These are phyloP conservation scores for Ormyrus pomaceus DNA, from an alignment of 2,888 invertebrate species.

Conservation along the genomic window DNA sequence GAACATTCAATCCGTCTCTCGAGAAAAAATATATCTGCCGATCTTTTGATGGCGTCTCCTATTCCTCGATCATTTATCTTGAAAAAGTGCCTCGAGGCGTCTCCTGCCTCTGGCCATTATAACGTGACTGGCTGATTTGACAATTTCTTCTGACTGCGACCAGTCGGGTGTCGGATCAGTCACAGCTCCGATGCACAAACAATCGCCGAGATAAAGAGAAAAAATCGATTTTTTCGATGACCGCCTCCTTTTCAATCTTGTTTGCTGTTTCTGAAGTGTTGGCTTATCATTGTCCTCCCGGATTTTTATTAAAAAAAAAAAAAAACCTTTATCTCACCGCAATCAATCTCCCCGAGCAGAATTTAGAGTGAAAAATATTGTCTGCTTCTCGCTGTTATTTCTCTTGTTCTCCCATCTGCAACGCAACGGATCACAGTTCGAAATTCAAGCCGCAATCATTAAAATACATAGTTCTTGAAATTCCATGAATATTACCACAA, in stretches of 20 bases:
- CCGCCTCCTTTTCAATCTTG: conserved; percentile 5
- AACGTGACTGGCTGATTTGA: conserved; percentile 47
- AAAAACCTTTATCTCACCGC: too few relatives aligned
- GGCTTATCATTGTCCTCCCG: background rate
- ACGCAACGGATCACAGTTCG: too few relatives aligned
- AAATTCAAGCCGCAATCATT: conserved; percentile 44
- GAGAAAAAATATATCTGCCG: too few relatives aligned
- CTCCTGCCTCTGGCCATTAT: conserved; percentile 1
- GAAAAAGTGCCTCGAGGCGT: conserved; percentile 13
- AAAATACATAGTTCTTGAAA: conserved; percentile 44
- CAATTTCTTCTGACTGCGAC: conserved; percentile 17
- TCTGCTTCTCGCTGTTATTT: too few relatives aligned
- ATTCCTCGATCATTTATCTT: conserved; percentile 35
- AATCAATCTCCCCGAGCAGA: too few relatives aligned
- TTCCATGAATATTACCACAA: conserved; percentile 49
- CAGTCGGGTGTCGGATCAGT: conserved; percentile 37
- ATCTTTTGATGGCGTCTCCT: conserved; percentile 12
- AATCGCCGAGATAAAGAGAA: conserved; percentile 29
- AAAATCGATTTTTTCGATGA: conserved; percentile 20
- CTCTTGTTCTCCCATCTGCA: too few relatives aligned
- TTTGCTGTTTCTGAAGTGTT: background rate
- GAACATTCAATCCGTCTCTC: too few relatives aligned
- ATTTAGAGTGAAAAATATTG: too few relatives aligned
- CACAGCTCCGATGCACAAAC: conserved; percentile 27
- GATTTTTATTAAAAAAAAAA: too few relatives aligned